Percentiles rank a stretch among this genome's conserved stretches.
Conservation (phyloP, 2,797 vertebrate species). For the Adrianichthys oophorus region DNA sequence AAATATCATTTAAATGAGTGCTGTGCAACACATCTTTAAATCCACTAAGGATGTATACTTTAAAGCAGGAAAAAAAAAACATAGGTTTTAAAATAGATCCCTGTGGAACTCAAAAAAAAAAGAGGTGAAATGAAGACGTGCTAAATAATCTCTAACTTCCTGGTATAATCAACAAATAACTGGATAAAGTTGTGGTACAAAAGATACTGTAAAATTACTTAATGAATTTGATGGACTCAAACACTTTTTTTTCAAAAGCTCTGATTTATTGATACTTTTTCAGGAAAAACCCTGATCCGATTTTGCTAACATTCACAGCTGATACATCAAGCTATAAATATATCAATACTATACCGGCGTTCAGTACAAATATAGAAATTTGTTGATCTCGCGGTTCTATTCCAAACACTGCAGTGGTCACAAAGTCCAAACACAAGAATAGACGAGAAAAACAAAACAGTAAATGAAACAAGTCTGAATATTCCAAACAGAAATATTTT, state of each 20-base stretch:
- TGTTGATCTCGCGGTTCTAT: slow-evolving; percentile 34
- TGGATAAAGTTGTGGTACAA: no score
- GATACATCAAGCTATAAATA: slow-evolving; percentile 1
- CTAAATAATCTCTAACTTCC: no score
- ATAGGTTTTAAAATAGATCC: no score
- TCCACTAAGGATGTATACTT: no score
- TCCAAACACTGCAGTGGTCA: slow-evolving; percentile 35
- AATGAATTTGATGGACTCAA: neutral
- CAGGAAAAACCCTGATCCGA: slow-evolving; percentile 47
- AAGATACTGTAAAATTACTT: no score
- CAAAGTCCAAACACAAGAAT: slow-evolving; percentile 5
- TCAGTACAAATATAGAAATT: slow-evolving; percentile 58
- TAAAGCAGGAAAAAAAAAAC: no score
- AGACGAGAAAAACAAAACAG: neutral
- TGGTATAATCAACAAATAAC: no score
- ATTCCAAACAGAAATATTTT: neutral
- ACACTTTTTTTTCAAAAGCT: neutral
- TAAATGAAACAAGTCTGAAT: slow-evolving; percentile 10
- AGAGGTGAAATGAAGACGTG: no score
- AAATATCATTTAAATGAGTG: no score
- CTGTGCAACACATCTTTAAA: no score
- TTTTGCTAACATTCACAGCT: slow-evolving; percentile 15
- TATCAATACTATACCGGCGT: slow-evolving; percentile 19
- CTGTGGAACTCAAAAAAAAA: no score
- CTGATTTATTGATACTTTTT: slow-evolving; percentile 60